Percentiles rank a stretch among this genome's conserved stretches.
phyloP scores from a whole-genome alignment of 2,888 invertebrate genomes.

The Epsilonema sp. region DNA sequence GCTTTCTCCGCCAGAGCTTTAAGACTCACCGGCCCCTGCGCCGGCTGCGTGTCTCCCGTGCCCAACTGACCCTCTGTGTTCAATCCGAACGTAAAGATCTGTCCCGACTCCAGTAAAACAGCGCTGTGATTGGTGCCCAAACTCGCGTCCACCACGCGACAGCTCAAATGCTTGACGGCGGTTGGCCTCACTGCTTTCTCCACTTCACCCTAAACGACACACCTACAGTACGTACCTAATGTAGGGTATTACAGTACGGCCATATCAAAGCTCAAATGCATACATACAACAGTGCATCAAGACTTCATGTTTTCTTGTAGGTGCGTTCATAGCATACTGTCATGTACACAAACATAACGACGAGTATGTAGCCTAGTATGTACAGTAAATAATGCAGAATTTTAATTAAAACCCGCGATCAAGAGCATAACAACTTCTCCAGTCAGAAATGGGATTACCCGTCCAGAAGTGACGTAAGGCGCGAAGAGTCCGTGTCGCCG shows the following conservation, averaged over 20 bases:
- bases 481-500: constrained; percentile 35
- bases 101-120: constrained; percentile 42
- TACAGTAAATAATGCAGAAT: too few species aligned
- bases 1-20: constrained; percentile 32
- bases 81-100: constrained; percentile 45
- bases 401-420: too few species aligned
- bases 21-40: constrained; percentile 32
- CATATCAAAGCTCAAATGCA: too few species aligned
- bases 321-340: too few species aligned
- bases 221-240: not conserved
- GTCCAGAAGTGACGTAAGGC: too few species aligned
- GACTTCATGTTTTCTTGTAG: too few species aligned
- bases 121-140: constrained; percentile 44
- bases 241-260: not conserved
- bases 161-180: constrained; percentile 37
- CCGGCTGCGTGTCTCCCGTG: constrained; percentile 32
- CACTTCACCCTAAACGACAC: constrained; percentile 28
- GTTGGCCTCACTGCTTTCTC: constrained; percentile 34
- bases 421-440: too few species aligned
- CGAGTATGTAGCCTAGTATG: too few species aligned
- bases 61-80: constrained; percentile 46
- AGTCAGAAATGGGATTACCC: too few species aligned
- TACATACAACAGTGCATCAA: too few species aligned
- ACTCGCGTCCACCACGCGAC: constrained; percentile 40
- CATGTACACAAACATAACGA: too few species aligned